A percentile compares a stretch with the other conserved stretches of the same genome.
These are phyloP conservation scores for Andrena dorsata DNA, from an alignment of 2,888 invertebrate species.

Conservation along the genomic window DNA sequence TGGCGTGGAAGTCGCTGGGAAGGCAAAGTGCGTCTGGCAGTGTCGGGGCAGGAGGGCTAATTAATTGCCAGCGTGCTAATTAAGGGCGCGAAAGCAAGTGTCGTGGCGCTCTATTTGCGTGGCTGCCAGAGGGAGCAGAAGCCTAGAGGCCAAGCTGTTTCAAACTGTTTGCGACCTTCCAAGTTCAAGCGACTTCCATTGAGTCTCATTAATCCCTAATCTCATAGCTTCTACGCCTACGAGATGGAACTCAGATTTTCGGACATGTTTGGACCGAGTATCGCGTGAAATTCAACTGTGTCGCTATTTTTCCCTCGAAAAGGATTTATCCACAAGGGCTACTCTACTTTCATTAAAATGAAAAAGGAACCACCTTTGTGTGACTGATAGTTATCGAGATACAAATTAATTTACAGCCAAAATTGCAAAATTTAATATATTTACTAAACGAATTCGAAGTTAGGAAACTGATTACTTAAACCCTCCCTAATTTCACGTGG, in stretches of 20 bases:
- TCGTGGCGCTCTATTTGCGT: conserved; percentile 46
- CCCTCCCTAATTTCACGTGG: too few relatives aligned
- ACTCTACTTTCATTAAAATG: too few relatives aligned
- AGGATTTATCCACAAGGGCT: too few relatives aligned
- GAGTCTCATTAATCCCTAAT: conserved; percentile 48
- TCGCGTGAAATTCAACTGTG: background rate
- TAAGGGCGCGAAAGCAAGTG: conserved; percentile 61
- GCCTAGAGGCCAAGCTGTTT: conserved; percentile 28
- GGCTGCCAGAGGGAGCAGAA: background rate
- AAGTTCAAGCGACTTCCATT: conserved; percentile 32
- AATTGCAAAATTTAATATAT: too few relatives aligned
- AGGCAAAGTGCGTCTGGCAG: conserved; percentile 35
- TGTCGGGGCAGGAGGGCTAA: conserved; percentile 47
- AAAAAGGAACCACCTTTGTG: too few relatives aligned
- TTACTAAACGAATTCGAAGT: too few relatives aligned
- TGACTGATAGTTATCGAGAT: too few relatives aligned
- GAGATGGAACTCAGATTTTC: conserved; percentile 18
- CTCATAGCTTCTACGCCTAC: conserved; percentile 26
- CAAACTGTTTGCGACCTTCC: conserved; percentile 42
- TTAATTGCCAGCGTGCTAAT: conserved; percentile 64
- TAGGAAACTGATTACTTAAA: too few relatives aligned
- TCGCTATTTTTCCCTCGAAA: too few relatives aligned
- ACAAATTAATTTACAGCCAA: too few relatives aligned
- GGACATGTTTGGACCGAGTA: background rate
- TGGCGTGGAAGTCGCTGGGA: conserved; percentile 39